phyloP scores from a whole-genome alignment of 2,113 vertebrate genomes.

The Chionomys nivalis region DNA sequence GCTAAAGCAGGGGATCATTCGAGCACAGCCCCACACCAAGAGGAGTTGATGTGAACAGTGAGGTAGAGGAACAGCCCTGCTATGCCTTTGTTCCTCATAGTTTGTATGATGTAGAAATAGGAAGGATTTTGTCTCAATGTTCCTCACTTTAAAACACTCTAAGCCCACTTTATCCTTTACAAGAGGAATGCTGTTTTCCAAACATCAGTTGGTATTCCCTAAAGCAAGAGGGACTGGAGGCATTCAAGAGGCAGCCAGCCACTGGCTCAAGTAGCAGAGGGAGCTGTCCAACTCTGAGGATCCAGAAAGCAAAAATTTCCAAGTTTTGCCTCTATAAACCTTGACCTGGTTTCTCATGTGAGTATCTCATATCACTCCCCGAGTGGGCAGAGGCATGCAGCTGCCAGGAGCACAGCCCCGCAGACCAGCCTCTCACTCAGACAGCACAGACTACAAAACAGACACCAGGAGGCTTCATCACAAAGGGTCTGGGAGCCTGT shows the following conservation, averaged over 20 bases:
- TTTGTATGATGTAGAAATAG: neutral
- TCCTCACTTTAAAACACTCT: neutral
- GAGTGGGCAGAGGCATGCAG: neutral
- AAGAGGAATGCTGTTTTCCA: slow-evolving; percentile 21
- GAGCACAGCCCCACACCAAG: neutral
- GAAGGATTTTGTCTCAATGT: neutral
- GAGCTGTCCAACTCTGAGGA: neutral
- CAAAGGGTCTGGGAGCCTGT: neutral
- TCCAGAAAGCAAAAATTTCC: neutral
- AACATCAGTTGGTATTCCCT: neutral
- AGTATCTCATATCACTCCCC: neutral
- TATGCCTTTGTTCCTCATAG: neutral
- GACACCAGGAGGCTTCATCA: neutral
- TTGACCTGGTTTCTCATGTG: neutral
- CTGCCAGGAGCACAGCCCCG: neutral
- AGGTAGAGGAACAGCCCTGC: neutral
- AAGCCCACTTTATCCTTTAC: slow-evolving; percentile 1
- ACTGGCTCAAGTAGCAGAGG: neutral
- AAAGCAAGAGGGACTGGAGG: neutral
- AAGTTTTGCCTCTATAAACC: slow-evolving; percentile 20
- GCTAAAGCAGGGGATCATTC: neutral
- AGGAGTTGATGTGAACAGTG: neutral
- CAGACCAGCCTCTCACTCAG: neutral
- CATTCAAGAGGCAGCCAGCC: neutral
- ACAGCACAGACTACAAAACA: neutral